Base-by-base conservation (phyloP, 2,888 invertebrate genomes). In the Beris chalybata region DNA sequence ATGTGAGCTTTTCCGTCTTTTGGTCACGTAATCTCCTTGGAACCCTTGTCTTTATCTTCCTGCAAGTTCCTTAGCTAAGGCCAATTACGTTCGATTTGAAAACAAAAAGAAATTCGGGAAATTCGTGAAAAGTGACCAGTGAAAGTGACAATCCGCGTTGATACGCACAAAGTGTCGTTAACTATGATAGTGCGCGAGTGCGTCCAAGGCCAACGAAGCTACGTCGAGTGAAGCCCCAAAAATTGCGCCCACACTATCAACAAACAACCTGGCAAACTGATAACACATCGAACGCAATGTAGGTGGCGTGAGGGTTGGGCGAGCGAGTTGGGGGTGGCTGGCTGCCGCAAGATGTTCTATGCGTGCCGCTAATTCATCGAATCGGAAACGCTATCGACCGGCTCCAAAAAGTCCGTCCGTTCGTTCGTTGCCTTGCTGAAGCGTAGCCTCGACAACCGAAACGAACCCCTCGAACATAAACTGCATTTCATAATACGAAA, bases 401-500 rank as follows among this genome's bases (percentile, higher is more conserved):
- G 38, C 38, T 38, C 9, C 22, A 22, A 22, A 22, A 22, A 22
- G 22, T 22, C 22, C 22, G 22, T 22, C 3, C 22, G 22, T 22
- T 22, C 22, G 22, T 22, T 22, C 22, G 2, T 22, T 22, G 22
- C 22, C 22, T 22, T 22, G 22, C 22, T 22, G 22, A 22, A 22
- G 22, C 38, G 38, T 38, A 38, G 38, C 9, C 38, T 38, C 38
- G 38, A 38, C 38, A 38, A 38, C 38, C 38, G 38, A 38, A 38
- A 38, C 38, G 38, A 38, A 38, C 5, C 9, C 7, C 38, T 38
- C 22, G 22, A 22, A 22, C 22, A 22, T 45, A 22, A 48, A 48
- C 22, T 48, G 48, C 48, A 48, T 48, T 48, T 48, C 48, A 54
- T 64, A 13, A 43, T 52, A 50, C 53, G 64, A 64, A 64, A 64